Base-by-base conservation (phyloP, 2,888 invertebrate species). In the Gisinianus flammeolus region DNA sequence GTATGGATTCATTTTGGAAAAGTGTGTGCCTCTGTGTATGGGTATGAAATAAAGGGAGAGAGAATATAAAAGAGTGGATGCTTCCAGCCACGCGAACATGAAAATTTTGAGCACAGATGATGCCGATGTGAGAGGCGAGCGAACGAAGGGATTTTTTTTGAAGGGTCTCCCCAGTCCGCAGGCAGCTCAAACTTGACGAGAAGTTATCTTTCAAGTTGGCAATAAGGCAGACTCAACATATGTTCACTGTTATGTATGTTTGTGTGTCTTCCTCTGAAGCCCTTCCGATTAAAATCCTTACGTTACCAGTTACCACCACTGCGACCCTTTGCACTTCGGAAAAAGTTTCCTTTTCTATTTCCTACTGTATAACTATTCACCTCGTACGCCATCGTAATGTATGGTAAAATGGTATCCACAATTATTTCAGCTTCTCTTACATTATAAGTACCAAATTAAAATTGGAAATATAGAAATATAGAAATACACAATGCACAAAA, bases 71-170 rank as follows among this genome's bases (percentile, higher is more conserved):
- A 62, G 76, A 22, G 22, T 8, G 69, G 69, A 58, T 69, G 68
- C 76, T 76, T 76, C 70, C 70, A 76, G 76, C 76, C 76, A 76
- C 76, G 76, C 76, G 76, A 30, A 28, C n/a, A n/a, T 22, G 28
- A 26, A 64, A 28, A 64, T 22, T n/a, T 24, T 26, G 35, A 8
- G 52, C 26, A 44, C 26, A 66, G 66, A 74, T 26, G 74, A 74
- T 74, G 74, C 74, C 74, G 62, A 66, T 31, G 58, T 22, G 44
- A 31, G 70, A 4, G 8, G 10, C 22, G 70, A 10, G 56, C 4
- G 56, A 56, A 4, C 4, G 12, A 19, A n/a, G 4, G 56, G n/a
- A 56, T 56, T 56, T 56, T 56, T 56, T 56, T 56, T n/a, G n/a
- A n/a, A n/a, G n/a, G 62, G 62, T 62, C 31, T 31, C 31, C 31